phyloP scores from a whole-genome alignment of 1,140 invertebrate genomes.

The Philotrypesis tridentata region DNA sequence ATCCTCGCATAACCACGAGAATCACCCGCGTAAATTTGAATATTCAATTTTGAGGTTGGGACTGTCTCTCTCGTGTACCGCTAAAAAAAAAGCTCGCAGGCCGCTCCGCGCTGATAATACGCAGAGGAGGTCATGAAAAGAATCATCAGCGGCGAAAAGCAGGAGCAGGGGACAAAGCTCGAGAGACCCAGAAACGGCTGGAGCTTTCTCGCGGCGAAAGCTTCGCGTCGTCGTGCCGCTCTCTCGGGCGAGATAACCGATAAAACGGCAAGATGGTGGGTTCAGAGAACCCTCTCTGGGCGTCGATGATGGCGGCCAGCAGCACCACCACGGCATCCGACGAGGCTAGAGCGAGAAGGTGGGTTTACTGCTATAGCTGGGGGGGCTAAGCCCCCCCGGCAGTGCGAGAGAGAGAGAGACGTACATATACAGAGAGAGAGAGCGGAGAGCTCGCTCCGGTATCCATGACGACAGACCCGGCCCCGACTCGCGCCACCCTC shows the following conservation, averaged over 20 bases:
- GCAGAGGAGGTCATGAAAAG: background rate
- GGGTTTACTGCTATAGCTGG: conserved; percentile 22
- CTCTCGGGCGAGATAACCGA: conserved; percentile 41
- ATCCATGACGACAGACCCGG: conserved; percentile 72
- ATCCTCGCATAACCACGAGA: too few species aligned
- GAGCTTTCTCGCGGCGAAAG: background rate
- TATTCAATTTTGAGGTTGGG: too few species aligned
- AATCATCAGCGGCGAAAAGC: background rate
- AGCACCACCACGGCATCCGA: conserved; percentile 57
- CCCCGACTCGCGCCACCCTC: conserved; percentile 68
- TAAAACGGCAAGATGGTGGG: conserved; percentile 72
- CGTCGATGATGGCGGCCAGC: conserved; percentile 70
- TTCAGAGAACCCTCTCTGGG: conserved; percentile 22
- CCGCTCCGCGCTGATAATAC: too few species aligned
- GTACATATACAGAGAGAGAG: conserved; percentile 47
- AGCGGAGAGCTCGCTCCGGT: conserved; percentile 62
- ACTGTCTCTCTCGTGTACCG: background rate
- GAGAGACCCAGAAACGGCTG: background rate
- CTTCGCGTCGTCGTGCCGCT: background rate
- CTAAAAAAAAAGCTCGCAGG: background rate
- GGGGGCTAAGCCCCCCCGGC: background rate
- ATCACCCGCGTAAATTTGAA: too few species aligned
- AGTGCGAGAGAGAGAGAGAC: conserved; percentile 31
- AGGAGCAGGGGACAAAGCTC: background rate
- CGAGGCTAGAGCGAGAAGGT: conserved; percentile 20